Conservation (phyloP, 2,797 vertebrate species). For the Chiropotes sagulatus region DNA sequence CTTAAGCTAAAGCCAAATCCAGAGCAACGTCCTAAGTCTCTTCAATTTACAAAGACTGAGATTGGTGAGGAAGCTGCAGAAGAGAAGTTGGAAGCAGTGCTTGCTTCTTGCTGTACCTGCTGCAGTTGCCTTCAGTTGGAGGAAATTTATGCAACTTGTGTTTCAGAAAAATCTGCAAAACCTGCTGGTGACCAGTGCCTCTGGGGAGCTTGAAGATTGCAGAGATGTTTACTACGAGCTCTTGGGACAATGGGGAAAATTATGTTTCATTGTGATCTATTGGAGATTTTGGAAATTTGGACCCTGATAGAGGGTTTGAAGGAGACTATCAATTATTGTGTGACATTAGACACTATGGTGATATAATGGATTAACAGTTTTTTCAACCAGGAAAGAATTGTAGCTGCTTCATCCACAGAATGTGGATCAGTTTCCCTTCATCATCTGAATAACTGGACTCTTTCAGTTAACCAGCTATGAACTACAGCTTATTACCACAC, state of each 20-base stretch:
- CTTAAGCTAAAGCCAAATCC: neutral
- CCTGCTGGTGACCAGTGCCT: conserved; percentile 91
- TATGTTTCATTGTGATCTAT: conserved; percentile 92
- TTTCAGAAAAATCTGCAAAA: conserved; percentile 81
- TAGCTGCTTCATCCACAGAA: conserved; percentile 95
- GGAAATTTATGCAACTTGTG: neutral
- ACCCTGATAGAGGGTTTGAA: conserved; percentile 89
- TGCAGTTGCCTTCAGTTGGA: too few relatives aligned
- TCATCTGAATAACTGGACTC: conserved; percentile 91
- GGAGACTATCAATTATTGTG: conserved; percentile 93
- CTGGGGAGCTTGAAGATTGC: conserved; percentile 89
- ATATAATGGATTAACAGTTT: conserved; percentile 98
- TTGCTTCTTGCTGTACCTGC: neutral
- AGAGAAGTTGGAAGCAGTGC: neutral
- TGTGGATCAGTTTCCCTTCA: conserved; percentile 92
- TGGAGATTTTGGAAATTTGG: conserved; percentile 84
- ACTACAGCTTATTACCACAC: conserved; percentile 89
- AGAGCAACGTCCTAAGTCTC: neutral
- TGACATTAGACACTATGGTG: conserved; percentile 91
- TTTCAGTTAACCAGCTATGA: conserved; percentile 91
- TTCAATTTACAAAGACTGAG: neutral
- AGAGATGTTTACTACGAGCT: conserved; percentile 92
- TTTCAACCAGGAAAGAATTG: conserved; percentile 94
- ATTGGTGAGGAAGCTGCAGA: neutral
- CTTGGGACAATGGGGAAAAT: conserved; percentile 98